Evolutionary conservation across 2,113 vertebrate species (phyloP).

Genomic region (Pteropus alecto): DNA sequence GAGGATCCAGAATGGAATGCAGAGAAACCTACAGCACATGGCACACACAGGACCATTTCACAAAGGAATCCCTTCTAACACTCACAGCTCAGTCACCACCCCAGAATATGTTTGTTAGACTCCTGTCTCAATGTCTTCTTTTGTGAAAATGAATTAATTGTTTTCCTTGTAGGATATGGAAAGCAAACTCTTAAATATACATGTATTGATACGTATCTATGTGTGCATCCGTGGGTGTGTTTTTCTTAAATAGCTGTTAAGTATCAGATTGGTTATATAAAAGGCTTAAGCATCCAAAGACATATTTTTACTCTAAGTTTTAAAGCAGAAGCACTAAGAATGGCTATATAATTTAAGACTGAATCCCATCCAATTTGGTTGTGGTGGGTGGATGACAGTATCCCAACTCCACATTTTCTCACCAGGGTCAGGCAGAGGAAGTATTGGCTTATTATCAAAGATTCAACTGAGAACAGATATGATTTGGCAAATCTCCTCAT

Average conservation of each 20-base stretch:
- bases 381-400: neutral
- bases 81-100: neutral
- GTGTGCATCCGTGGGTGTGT: no score
- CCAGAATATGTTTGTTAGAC: neutral
- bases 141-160: neutral
- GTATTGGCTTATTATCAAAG: neutral
- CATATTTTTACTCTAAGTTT: neutral
- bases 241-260: neutral
- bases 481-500: neutral
- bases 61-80: neutral
- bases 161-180: neutral
- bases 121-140: neutral
- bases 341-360: neutral
- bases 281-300: neutral
- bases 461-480: neutral
- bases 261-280: neutral
- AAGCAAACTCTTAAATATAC: neutral
- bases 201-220: neutral
- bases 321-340: neutral
- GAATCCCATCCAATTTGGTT: neutral
- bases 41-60: neutral
- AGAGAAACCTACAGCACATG: rapidly evolving
- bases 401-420: neutral
- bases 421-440: conserved; percentile 21
- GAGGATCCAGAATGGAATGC: neutral